Base-by-base conservation (phyloP, 2,888 invertebrate species). In the Apomyelois bistriatella region DNA sequence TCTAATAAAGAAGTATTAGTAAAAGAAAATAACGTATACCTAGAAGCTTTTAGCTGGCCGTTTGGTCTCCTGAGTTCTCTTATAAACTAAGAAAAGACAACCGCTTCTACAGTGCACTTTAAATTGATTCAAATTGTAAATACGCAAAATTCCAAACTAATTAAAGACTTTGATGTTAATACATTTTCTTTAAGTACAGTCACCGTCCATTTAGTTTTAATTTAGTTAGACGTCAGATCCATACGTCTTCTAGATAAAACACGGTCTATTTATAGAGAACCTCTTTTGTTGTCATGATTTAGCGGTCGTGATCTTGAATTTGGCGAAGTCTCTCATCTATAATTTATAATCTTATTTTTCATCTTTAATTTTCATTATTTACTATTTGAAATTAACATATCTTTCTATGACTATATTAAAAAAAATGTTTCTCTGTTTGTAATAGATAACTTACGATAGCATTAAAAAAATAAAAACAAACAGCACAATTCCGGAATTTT, bases 251-350 rank as follows among this genome's bases (percentile, higher is more conserved):
- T 32, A 46, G 46, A 46, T 46, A 32, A 35, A 32, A 10, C 46
- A 7, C 15, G 7, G 5, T 32, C 32, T 46, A 35, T 46, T 46
- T 46, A 9, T 46, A 32, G 22, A 22, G 22, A 43, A 2, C 43
- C 35, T n/a, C 48, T 37, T 48, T 37, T 43, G 30, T 30, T 36
- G 7, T 17, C 12, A 12, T 36, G 37, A n/a, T 12, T 12, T n/a
- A 8, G 37, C 48, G 37, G 37, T 48, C 48, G 17, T 36, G 37
- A 48, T 48, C 48, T 37, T 37, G 37, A 48, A 37, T 37, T 48
- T 48, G 37, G 48, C 48, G 17, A 37, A 28, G 22, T 48, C 12
- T 48, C 12, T 36, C 47, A 36, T 48, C 48, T 48, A 12, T 37
- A 48, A 48, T 48, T 48, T 48, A 37, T 48, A 12, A 17, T 17